Conservation (phyloP, 2,113 vertebrate genomes). For the Acanthochromis polyacanthus region DNA sequence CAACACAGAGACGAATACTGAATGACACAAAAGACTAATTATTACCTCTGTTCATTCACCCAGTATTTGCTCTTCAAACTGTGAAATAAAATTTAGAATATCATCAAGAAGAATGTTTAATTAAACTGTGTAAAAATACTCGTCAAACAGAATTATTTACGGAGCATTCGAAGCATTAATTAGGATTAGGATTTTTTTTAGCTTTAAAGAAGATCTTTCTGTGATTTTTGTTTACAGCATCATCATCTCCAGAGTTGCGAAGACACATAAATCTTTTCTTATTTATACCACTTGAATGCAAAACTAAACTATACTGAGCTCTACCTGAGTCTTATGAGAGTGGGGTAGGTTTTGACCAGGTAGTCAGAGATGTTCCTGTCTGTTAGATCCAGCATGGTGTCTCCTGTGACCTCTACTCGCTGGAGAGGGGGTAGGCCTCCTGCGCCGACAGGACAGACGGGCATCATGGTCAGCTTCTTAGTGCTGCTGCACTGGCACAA, state of each 20-base stretch:
- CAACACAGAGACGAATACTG: background rate
- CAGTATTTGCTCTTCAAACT: constrained; percentile 99
- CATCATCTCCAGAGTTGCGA: no score
- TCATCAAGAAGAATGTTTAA: background rate
- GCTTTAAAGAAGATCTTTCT: no score
- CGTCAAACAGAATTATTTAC: no score
- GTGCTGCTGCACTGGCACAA: constrained; percentile 92
- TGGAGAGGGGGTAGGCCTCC: constrained; percentile 92
- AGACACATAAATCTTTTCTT: no score
- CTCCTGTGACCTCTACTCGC: constrained; percentile 87
- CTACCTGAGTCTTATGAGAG: constrained; percentile 92
- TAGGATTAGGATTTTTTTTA: no score
- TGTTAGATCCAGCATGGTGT: constrained; percentile 92
- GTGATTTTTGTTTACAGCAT: no score
- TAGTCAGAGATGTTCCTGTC: constrained; percentile 94
- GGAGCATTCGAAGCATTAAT: no score
- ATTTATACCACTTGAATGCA: background rate
- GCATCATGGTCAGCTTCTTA: constrained; percentile 93
- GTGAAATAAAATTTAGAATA: constrained; percentile 76
- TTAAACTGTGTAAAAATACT: no score
- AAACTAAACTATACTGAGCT: background rate
- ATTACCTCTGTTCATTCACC: constrained; percentile 98
- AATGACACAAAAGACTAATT: background rate
- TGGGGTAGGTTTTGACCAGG: constrained; percentile 95
- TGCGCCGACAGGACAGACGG: constrained; percentile 91